A percentile compares a stretch with the other conserved stretches of the same genome.
Evolutionary conservation across 2,797 vertebrate genomes (phyloP).

Genomic region (Hemitrygon akajei): DNA sequence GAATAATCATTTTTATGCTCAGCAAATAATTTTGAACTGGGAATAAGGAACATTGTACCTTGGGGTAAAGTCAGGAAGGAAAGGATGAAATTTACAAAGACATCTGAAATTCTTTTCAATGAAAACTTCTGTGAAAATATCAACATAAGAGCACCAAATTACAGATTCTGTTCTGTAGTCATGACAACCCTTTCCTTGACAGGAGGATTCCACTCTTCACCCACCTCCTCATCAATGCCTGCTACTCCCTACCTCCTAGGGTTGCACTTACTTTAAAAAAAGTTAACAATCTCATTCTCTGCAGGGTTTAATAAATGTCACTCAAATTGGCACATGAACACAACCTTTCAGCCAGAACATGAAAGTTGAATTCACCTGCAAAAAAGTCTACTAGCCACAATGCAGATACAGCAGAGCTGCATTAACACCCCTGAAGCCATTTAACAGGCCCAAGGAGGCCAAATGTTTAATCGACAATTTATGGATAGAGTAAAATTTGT

Average conservation of each 20-base stretch:
- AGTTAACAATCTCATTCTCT: constrained; percentile 6
- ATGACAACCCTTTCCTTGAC: background rate
- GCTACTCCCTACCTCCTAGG: background rate
- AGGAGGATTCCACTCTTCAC: background rate
- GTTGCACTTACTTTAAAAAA: background rate
- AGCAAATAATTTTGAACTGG: background rate
- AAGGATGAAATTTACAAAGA: background rate
- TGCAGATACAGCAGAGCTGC: no score
- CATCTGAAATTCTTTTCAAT: background rate
- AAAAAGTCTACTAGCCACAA: background rate
- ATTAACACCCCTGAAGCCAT: background rate
- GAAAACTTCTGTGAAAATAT: constrained; percentile 23
- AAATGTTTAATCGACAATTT: background rate
- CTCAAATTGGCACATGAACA: background rate
- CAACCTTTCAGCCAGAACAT: background rate
- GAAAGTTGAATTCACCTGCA: background rate
- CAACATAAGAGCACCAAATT: background rate
- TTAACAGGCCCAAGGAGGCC: background rate
- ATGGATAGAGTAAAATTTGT: background rate
- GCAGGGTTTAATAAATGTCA: background rate
- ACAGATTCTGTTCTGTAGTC: background rate
- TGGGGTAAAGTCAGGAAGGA: background rate
- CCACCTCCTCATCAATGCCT: background rate
- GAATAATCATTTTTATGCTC: background rate
- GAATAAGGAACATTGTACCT: no score